Evolutionary conservation across 2,888 invertebrate species (phyloP), one percentile per base, ranked within the genome.

Genomic region (Dusona sp.): DNA sequence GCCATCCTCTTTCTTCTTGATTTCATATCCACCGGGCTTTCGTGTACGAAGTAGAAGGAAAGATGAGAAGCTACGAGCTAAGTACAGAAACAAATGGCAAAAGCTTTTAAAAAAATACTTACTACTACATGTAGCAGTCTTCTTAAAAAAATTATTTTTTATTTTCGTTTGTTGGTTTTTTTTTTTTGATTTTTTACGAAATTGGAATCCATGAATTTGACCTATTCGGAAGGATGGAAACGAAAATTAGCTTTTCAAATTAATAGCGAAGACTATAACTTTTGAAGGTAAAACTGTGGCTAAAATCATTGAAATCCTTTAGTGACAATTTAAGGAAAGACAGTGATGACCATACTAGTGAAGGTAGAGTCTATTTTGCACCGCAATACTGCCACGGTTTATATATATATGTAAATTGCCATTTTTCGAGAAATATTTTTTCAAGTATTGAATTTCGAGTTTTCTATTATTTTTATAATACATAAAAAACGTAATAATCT

Each of bases 11-110:
- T 67, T 78, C 48, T 64, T 38, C 61, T 79, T 68, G 70, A 65
- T 83, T 73, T 67, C 77, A 65, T 72, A 64, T 51, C 45, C 45
- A 61, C 4, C 51, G 45, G 65, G 36, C n/a, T 75, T 73, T 25
- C 19, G 74, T 70, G 51, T 45, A 75, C 79, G 79, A 83, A 86
- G 75, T 75, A 75, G 79, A 79, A 75, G 51, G 74, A 68, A 45
- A 79, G 75, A 70, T 79, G 70, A 75, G 68, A 75, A 33, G 25
- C 61, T 65, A 57, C 4, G 13, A 45, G 65, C 54, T 45, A 36
- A 75, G 42, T 29, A 48, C 11, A 42, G 48, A 45, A 68, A 68
- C 29, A 45, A 54, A 36, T 45, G 22, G 29, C 48, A 61, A 64
- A 51, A 64, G 19, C n/a, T 61, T 2, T 29, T 29, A 75, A 74